A percentile compares a stretch with the other conserved stretches of the same genome.
Evolutionary conservation across 2,888 invertebrate genomes (phyloP).

Genomic region (Eurytoma adleriae): DNA sequence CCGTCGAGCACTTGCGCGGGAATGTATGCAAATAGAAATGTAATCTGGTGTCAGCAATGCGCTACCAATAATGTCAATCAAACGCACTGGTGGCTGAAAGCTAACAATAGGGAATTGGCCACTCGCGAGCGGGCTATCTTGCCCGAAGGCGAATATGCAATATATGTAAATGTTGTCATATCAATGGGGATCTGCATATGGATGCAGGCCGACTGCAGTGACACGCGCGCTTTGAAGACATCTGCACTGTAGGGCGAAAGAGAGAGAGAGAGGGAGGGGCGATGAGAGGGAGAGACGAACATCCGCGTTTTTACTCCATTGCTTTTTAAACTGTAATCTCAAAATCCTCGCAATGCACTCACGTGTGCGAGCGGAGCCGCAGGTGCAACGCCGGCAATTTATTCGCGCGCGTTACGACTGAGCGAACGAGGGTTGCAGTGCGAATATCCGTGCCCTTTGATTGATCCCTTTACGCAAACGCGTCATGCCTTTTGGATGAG

Average conservation of each 20-base stretch:
- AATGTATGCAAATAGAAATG: constrained; percentile 76
- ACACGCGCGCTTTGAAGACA: constrained; percentile 71
- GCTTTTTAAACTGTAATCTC: constrained; percentile 29
- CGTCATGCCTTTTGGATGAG: constrained; percentile 36
- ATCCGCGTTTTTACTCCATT: background rate
- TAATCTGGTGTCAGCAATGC: constrained; percentile 75
- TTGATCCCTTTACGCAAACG: constrained; percentile 19
- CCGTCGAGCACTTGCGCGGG: constrained; percentile 39
- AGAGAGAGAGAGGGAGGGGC: background rate
- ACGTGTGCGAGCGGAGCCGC: constrained; percentile 13
- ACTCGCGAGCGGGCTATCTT: constrained; percentile 67
- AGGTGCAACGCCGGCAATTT: constrained; percentile 36
- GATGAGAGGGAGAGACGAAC: too few species aligned
- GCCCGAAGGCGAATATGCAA: constrained; percentile 74
- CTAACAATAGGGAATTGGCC: constrained; percentile 75
- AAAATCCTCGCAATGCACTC: background rate
- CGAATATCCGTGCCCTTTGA: constrained; percentile 35
- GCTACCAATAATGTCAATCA: constrained; percentile 76
- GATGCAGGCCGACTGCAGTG: constrained; percentile 70
- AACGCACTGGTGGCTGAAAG: constrained; percentile 74
- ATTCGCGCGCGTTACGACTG: background rate
- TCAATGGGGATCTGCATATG: constrained; percentile 76
- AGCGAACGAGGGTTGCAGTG: background rate
- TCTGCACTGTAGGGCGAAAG: constrained; percentile 62
- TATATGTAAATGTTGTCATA: constrained; percentile 77